Evolutionary conservation across 2,888 invertebrate species (phyloP).

Genomic region (Acronicta alni): DNA sequence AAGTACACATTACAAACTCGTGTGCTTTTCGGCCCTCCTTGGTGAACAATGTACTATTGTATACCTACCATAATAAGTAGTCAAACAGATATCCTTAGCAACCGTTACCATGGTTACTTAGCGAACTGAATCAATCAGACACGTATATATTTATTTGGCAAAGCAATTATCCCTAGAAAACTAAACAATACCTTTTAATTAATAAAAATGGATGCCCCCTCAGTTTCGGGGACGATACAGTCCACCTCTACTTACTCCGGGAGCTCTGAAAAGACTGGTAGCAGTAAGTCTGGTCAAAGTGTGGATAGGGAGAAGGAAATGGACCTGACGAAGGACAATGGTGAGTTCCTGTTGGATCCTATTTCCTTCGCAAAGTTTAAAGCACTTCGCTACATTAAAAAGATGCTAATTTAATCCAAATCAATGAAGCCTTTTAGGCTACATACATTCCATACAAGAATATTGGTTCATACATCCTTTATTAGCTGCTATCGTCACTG

Average conservation of each 20-base stretch:
- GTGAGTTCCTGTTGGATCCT: constrained; percentile 52
- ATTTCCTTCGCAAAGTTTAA: no score
- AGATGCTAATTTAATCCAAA: no score
- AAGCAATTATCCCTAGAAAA: not conserved
- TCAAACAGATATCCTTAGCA: not conserved
- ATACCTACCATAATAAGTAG: no score
- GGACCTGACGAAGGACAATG: constrained; percentile 79
- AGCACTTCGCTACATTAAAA: no score
- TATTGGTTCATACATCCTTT: no score
- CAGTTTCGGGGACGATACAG: constrained; percentile 67
- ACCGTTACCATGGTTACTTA: constrained; percentile 26
- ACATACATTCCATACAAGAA: no score
- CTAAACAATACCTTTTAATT: not conserved
- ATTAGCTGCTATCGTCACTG: no score
- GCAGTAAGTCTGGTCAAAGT: constrained; percentile 64
- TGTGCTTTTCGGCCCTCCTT: no score
- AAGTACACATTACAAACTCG: no score
- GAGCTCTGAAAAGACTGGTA: constrained; percentile 71
- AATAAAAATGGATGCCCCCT: constrained; percentile 50
- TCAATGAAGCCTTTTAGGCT: no score
- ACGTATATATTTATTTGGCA: constrained; percentile 2
- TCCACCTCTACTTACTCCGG: constrained; percentile 74
- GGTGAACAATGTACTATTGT: no score
- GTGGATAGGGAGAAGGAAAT: constrained; percentile 61
- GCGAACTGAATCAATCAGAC: not conserved